These are phyloP conservation scores for Phenganax marumi DNA, from an alignment of 92 coral and sea anemone genomes.

Conservation along the genomic window DNA sequence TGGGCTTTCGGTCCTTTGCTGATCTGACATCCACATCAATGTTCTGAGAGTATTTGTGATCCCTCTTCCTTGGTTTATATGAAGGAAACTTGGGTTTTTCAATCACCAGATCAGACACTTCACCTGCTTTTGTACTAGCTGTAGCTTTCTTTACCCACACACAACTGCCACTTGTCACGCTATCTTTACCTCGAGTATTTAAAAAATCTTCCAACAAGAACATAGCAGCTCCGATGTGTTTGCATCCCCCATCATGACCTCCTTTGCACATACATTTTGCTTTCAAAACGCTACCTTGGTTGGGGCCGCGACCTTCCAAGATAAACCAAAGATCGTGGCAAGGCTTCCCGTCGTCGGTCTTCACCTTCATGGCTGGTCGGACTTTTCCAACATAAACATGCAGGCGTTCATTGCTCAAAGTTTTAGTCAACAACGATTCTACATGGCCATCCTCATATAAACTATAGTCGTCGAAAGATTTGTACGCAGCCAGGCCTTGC, in stretches of 20 bases:
- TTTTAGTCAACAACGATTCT: too few species aligned
- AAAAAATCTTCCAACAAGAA: not conserved
- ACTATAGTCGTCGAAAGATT: too few species aligned
- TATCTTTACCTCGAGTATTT: not conserved
- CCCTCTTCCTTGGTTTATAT: constrained; percentile 40
- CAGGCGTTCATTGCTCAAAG: too few species aligned
- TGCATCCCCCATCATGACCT: constrained; percentile 14
- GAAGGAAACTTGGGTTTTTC: constrained; percentile 51
- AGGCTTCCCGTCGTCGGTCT: too few species aligned
- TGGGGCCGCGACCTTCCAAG: too few species aligned
- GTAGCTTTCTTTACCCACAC: constrained; percentile 4
- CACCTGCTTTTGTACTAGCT: constrained; percentile 48
- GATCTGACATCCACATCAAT: constrained; percentile 62
- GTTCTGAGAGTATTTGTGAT: constrained; percentile 49
- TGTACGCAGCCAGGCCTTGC: too few species aligned
- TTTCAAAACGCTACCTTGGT: too few species aligned
- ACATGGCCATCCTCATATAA: too few species aligned
- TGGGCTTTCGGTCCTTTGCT: constrained; percentile 50
- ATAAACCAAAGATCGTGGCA: too few species aligned
- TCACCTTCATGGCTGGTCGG: too few species aligned
- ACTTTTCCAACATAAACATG: too few species aligned
- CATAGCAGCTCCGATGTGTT: constrained; percentile 13
- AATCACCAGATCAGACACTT: constrained; percentile 40
- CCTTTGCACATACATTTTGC: too few species aligned
- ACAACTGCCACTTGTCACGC: not conserved